Evolutionary conservation across 2,113 vertebrate genomes (phyloP).

Genomic region (Cephalopterus ornatus): DNA sequence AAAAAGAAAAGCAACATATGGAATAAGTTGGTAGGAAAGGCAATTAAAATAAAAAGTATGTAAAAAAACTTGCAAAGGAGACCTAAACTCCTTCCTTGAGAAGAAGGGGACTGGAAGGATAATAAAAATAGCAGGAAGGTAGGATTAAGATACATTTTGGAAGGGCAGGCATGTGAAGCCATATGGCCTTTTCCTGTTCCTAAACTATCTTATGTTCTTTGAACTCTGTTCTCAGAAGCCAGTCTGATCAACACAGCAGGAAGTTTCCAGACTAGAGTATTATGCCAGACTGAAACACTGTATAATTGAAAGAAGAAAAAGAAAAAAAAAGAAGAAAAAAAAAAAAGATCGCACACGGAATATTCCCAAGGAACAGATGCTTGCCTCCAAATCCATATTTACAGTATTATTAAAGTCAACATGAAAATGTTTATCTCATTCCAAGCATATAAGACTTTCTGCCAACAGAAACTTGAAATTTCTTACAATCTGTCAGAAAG

Average conservation of each 20-base stretch:
- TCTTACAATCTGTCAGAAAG: background rate
- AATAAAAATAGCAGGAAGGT: constrained; percentile 63
- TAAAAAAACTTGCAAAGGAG: background rate
- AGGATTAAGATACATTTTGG: constrained; percentile 65
- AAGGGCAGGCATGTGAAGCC: constrained; percentile 48
- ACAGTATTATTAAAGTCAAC: background rate
- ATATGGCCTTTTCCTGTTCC: constrained; percentile 63
- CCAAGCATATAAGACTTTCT: background rate
- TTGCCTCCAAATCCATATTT: constrained; percentile 29
- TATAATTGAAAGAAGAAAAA: background rate
- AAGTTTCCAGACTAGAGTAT: constrained; percentile 58
- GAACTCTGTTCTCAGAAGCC: constrained; percentile 58
- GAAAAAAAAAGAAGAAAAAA: background rate
- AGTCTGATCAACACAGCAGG: constrained; percentile 60
- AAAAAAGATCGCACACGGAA: constrained; percentile 3
- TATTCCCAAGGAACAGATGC: constrained; percentile 25
- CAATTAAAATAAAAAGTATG: constrained; percentile 24
- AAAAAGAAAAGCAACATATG: constrained; percentile 26
- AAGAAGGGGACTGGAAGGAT: background rate
- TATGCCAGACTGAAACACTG: constrained; percentile 57
- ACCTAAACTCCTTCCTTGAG: background rate
- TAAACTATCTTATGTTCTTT: constrained; percentile 63
- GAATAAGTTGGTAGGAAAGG: constrained; percentile 36
- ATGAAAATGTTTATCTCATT: background rate
- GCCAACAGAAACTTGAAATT: background rate